phyloP scores from a whole-genome alignment of 2,797 vertebrate genomes.

The Alectoris magna region DNA sequence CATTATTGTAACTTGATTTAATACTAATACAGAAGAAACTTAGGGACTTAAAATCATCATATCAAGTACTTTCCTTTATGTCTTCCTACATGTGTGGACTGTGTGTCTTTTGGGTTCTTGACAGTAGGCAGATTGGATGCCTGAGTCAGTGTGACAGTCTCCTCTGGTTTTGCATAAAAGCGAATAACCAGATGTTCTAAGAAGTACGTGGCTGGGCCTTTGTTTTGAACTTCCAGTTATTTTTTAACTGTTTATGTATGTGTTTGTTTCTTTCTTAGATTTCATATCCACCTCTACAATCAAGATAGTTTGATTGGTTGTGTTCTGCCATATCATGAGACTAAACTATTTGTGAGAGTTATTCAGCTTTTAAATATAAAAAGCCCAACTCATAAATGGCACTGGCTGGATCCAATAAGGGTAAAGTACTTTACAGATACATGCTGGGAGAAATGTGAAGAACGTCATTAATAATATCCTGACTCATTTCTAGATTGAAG shows the following conservation, averaged over 20 bases:
- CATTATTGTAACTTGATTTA: background rate
- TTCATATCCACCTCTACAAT: constrained; percentile 95
- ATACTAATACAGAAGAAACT: background rate
- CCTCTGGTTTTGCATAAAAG: background rate
- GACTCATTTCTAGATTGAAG: background rate
- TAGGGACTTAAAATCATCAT: background rate
- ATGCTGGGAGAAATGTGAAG: background rate
- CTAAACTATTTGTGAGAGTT: constrained; percentile 91
- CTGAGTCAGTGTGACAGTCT: background rate
- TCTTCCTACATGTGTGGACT: background rate
- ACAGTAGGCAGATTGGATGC: background rate
- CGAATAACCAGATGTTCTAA: background rate
- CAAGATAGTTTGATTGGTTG: constrained; percentile 90
- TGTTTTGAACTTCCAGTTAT: background rate
- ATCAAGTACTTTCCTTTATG: background rate
- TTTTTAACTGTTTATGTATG: background rate
- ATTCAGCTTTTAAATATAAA: constrained; percentile 90
- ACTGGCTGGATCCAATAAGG: constrained; percentile 92
- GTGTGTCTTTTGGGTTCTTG: background rate
- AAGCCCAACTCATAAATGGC: constrained; percentile 89
- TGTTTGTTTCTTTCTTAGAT: constrained; percentile 77
- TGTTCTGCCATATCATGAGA: constrained; percentile 92
- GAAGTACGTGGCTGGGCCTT: background rate
- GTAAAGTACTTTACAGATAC: constrained; percentile 72
- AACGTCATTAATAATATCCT: background rate